These are phyloP conservation scores for Beris morrisii DNA, from an alignment of 2,888 invertebrate genomes.

Conservation along the genomic window DNA sequence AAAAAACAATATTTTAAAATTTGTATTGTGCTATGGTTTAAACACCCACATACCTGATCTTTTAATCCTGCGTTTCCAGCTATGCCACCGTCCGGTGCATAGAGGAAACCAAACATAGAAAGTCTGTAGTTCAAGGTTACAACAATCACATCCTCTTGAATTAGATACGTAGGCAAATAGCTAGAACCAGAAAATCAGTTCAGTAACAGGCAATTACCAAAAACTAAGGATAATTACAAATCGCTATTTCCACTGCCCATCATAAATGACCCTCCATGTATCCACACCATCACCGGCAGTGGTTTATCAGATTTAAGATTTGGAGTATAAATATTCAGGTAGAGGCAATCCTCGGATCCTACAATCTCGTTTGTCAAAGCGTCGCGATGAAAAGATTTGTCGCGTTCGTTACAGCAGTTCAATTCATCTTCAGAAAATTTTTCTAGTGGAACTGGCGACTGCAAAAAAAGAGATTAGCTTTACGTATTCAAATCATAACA, in stretches of 20 bases:
- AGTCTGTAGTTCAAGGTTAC: constrained; percentile 53
- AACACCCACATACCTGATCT: constrained; percentile 47
- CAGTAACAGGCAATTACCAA: neutral
- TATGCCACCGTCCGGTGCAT: constrained; percentile 50
- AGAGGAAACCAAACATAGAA: constrained; percentile 52
- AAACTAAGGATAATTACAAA: constrained; percentile 42
- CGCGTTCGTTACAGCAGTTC: constrained; percentile 50
- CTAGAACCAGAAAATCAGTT: constrained; percentile 39
- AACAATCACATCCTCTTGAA: constrained; percentile 52
- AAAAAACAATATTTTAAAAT: neutral
- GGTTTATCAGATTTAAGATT: constrained; percentile 40
- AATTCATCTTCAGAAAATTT: constrained; percentile 47
- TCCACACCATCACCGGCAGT: constrained; percentile 53
- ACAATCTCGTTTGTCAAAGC: constrained; percentile 42
- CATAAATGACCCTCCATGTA: constrained; percentile 53
- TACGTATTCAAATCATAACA: neutral
- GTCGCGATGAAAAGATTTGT: constrained; percentile 49
- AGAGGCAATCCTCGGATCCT: constrained; percentile 53
- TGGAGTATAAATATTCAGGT: constrained; percentile 52
- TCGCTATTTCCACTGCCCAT: constrained; percentile 51
- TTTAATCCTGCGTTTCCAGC: constrained; percentile 53
- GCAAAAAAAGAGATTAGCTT: neutral
- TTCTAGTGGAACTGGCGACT: constrained; percentile 51
- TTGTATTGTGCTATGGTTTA: neutral
- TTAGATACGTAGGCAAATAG: constrained; percentile 48